These are phyloP conservation scores for Diadegma fenestrale DNA, from an alignment of 2,888 invertebrate genomes.

Conservation along the genomic window DNA sequence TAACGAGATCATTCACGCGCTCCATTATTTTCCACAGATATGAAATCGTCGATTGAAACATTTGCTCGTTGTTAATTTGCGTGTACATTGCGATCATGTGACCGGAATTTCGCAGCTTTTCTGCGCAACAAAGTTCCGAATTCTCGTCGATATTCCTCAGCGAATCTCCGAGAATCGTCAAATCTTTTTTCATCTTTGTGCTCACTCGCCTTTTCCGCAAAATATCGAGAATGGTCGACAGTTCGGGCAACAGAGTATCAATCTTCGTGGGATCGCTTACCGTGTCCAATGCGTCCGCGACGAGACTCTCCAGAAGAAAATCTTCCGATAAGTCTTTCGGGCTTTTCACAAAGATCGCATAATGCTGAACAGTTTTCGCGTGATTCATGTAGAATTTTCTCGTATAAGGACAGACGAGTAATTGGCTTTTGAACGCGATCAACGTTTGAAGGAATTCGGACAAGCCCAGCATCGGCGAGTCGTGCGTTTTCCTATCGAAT, in stretches of 20 bases:
- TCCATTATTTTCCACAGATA: constrained; percentile 31
- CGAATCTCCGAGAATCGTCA: not conserved
- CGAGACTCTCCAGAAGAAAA: not conserved
- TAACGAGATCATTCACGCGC: constrained; percentile 66
- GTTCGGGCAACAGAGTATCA: not conserved
- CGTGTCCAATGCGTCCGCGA: not conserved
- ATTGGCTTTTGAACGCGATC: constrained; percentile 27
- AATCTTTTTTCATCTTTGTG: not conserved
- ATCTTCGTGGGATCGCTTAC: constrained; percentile 1
- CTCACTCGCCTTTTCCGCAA: not conserved
- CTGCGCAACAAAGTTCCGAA: not conserved
- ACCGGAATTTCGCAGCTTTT: constrained; percentile 21
- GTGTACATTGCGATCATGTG: constrained; percentile 10
- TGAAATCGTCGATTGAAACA: not conserved
- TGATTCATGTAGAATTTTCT: constrained; percentile 1
- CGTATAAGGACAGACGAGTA: not conserved
- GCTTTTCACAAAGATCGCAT: not conserved
- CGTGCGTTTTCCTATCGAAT: not conserved
- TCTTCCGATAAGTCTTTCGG: not conserved
- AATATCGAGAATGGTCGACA: constrained; percentile 5
- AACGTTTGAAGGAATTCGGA: constrained; percentile 6
- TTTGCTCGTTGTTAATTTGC: not conserved
- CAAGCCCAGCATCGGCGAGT: not conserved
- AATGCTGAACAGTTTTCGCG: not conserved
- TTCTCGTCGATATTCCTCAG: constrained; percentile 25